Evolutionary conservation across 2,797 vertebrate species (phyloP).

Genomic region (Aselliscus stoliczkanus): DNA sequence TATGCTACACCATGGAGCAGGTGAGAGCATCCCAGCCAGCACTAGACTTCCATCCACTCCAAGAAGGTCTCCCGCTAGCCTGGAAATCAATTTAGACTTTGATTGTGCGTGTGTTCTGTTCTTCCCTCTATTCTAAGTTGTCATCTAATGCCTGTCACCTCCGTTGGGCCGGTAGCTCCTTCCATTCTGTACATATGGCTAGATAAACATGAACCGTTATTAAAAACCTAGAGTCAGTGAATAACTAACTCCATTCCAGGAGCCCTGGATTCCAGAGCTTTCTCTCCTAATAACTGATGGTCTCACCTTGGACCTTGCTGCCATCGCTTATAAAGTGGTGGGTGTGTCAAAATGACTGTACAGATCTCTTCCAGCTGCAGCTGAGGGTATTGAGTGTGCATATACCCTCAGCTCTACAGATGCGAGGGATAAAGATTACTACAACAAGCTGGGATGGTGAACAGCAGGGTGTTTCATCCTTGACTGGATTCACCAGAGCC

Average conservation of each 20-base stretch:
- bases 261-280: background rate
- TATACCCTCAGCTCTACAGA: background rate
- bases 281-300: constrained; percentile 5
- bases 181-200: background rate
- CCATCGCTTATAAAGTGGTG: background rate
- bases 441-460: background rate
- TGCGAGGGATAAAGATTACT: background rate
- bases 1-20: background rate
- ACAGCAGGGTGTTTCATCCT: constrained; percentile 17
- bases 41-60: background rate
- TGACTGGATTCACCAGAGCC: background rate
- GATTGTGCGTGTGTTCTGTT: background rate
- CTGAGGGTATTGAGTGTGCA: background rate
- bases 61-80: background rate
- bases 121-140: background rate
- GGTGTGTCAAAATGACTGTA: background rate
- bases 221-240: background rate
- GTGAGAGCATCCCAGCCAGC: background rate
- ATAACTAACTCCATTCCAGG: background rate
- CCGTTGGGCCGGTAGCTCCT: background rate
- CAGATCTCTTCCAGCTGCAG: background rate
- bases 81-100: background rate
- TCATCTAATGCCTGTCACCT: background rate
- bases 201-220: background rate
- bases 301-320: background rate